These are phyloP conservation scores for Lepidurus packardi DNA, from an alignment of 1,140 invertebrate species.

Conservation along the genomic window DNA sequence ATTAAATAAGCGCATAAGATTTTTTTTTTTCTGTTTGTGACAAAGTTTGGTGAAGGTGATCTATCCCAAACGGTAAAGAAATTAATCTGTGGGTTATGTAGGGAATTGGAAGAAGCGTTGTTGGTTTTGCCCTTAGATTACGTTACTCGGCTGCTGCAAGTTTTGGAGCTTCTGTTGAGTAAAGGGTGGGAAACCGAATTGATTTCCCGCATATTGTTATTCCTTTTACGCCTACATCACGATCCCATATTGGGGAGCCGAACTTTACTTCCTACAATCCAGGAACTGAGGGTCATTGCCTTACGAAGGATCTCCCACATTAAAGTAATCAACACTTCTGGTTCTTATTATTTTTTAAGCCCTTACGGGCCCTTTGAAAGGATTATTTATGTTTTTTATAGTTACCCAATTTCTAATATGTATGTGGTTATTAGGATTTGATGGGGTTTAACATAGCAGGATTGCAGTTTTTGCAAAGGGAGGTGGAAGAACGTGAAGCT, in stretches of 20 bases:
- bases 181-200: slow-evolving; percentile 68
- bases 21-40: background rate
- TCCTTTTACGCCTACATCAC: slow-evolving; percentile 78
- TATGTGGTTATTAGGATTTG: slow-evolving; percentile 58
- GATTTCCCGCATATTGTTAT: slow-evolving; percentile 64
- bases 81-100: slow-evolving; percentile 45
- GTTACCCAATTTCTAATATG: background rate
- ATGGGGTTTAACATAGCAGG: slow-evolving; percentile 83
- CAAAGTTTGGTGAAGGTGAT: background rate
- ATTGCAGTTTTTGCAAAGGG: slow-evolving; percentile 65
- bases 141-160: slow-evolving; percentile 69
- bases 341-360: background rate
- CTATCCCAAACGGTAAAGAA: background rate
- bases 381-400: slow-evolving; percentile 36
- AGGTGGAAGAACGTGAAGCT: slow-evolving; percentile 72
- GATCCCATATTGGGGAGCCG: slow-evolving; percentile 68
- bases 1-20: background rate
- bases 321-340: slow-evolving; percentile 51
- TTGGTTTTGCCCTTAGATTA: slow-evolving; percentile 75
- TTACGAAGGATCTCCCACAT: slow-evolving; percentile 54
- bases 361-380: too few species aligned
- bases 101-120: slow-evolving; percentile 85
- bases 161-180: slow-evolving; percentile 61
- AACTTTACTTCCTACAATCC: slow-evolving; percentile 60
- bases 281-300: slow-evolving; percentile 58